Conservation (phyloP, 2,888 invertebrate species). For the Neria commutata region DNA sequence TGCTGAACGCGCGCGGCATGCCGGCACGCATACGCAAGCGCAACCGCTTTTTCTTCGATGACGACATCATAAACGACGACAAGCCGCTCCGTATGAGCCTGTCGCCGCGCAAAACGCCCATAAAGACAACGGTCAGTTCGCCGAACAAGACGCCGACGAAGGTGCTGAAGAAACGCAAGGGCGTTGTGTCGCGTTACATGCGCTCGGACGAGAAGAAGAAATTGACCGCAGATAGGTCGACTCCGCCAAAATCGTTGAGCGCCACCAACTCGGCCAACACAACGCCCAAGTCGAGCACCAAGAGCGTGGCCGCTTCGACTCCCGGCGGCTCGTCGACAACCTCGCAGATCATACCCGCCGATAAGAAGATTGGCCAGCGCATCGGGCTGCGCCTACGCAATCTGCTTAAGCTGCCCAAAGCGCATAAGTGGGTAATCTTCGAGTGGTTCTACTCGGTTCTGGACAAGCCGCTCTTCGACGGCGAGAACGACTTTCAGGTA, state of each 20-base stretch:
- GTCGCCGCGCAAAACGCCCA: slow-evolving; percentile 62
- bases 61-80: slow-evolving; percentile 82
- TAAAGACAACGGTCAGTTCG: slow-evolving; percentile 62
- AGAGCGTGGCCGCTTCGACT: slow-evolving; percentile 19
- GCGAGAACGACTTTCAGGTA: slow-evolving; percentile 91
- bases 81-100: slow-evolving; percentile 71
- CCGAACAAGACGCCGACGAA: slow-evolving; percentile 65
- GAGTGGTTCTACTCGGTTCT: slow-evolving; percentile 99
- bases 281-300: slow-evolving; percentile 30
- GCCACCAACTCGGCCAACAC: slow-evolving; percentile 2
- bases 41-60: slow-evolving; percentile 87
- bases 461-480: slow-evolving; percentile 91
- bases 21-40: slow-evolving; percentile 89
- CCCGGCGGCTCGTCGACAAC: slow-evolving; percentile 17
- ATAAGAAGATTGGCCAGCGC: slow-evolving; percentile 85
- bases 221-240: slow-evolving; percentile 16
- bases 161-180: slow-evolving; percentile 62
- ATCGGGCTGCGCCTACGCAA: slow-evolving; percentile 90
- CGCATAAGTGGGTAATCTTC: slow-evolving; percentile 98
- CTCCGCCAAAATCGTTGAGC: slow-evolving; percentile 24
- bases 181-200: slow-evolving; percentile 61
- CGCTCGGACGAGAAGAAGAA: slow-evolving; percentile 41
- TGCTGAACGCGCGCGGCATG: slow-evolving; percentile 85
- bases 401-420: slow-evolving; percentile 94
- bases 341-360: slow-evolving; percentile 66